A percentile compares a stretch with the other conserved stretches of the same genome.
phyloP scores from a whole-genome alignment of 2,888 invertebrate genomes.

The Podabrus alpinus region DNA sequence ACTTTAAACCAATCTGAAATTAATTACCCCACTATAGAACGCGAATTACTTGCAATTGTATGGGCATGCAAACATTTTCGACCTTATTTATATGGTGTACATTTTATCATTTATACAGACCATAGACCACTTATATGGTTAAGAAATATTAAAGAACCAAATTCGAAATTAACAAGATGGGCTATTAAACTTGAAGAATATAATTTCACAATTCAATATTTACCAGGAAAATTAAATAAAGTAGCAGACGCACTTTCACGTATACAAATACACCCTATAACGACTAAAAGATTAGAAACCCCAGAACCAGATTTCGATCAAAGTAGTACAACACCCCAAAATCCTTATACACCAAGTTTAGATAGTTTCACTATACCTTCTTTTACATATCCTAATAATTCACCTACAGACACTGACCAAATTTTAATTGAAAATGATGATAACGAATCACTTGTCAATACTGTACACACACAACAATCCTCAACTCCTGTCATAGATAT shows the following conservation, averaged over 20 bases:
- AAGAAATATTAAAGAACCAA: background rate
- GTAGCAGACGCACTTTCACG: background rate
- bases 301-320: background rate
- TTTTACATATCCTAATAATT: background rate
- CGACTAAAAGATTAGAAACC: background rate
- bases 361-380: background rate
- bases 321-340: background rate
- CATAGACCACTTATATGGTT: conserved; percentile 3
- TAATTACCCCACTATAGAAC: conserved; percentile 4
- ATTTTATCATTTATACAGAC: background rate
- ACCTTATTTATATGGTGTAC: no score
- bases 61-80: background rate
- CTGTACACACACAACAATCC: background rate
- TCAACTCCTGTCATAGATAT: conserved; percentile 2
- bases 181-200: background rate
- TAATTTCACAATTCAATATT: background rate
- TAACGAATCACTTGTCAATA: background rate
- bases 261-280: background rate
- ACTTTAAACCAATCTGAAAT: background rate
- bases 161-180: conserved; percentile 5
- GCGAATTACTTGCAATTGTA: conserved; percentile 1
- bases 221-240: conserved; percentile 1
- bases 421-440: background rate
- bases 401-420: background rate
- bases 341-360: background rate